phyloP scores from a whole-genome alignment of 2,797 vertebrate species.

The Microchirus variegatus region DNA sequence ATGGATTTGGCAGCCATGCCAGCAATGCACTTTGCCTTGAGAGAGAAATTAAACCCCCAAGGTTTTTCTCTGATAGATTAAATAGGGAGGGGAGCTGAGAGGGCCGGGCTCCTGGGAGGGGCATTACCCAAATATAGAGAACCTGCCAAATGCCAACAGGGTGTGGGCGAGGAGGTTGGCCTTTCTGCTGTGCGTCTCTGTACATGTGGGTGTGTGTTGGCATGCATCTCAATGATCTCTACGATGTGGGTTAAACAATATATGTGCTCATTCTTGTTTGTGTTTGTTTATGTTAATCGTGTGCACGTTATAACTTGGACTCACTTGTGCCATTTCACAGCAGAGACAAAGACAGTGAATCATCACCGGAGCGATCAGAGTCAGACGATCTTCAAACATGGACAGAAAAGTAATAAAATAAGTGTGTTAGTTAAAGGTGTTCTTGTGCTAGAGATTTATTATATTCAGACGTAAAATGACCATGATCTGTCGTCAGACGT shows the following conservation, averaged over 20 bases:
- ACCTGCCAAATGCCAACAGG: constrained; percentile 63
- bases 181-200: constrained; percentile 49
- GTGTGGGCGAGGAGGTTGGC: constrained; percentile 55
- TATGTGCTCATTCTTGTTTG: constrained; percentile 3
- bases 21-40: constrained; percentile 79
- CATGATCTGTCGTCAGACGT: too few relatives aligned
- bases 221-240: constrained; percentile 35
- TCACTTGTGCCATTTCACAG: too few relatives aligned
- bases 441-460: too few relatives aligned
- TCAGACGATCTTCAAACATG: too few relatives aligned
- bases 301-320: too few relatives aligned
- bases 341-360: too few relatives aligned
- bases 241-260: constrained; percentile 27
- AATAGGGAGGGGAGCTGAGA: constrained; percentile 57
- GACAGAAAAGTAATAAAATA: too few relatives aligned
- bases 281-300: not conserved
- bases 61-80: constrained; percentile 76
- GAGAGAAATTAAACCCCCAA: constrained; percentile 76
- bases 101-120: constrained; percentile 53
- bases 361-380: too few relatives aligned
- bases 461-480: too few relatives aligned
- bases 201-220: constrained; percentile 45
- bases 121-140: constrained; percentile 64
- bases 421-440: too few relatives aligned
- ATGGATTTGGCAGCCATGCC: constrained; percentile 76